phyloP scores from a whole-genome alignment of 2,797 vertebrate genomes.

The Simalia tracyae region DNA sequence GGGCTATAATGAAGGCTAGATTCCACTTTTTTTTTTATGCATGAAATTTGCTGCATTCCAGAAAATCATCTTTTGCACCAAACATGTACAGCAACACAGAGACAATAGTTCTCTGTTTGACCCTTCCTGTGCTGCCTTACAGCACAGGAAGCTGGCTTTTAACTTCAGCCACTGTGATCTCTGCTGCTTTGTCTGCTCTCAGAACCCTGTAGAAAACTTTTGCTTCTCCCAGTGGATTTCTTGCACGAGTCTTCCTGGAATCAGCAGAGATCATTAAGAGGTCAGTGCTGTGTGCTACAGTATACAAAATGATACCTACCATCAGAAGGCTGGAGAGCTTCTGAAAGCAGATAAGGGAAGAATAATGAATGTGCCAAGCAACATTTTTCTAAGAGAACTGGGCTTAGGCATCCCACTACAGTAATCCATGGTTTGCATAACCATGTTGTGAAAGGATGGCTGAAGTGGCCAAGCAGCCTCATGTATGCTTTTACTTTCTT shows the following conservation, averaged over 20 bases:
- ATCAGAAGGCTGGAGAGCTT: not conserved
- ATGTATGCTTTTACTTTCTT: not conserved
- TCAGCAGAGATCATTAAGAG: not conserved
- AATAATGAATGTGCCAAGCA: not conserved
- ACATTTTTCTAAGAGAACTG: not conserved
- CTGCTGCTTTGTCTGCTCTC: not conserved
- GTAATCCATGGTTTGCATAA: not conserved
- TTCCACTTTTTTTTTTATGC: not conserved
- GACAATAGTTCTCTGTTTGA: not conserved
- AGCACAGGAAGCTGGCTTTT: not conserved
- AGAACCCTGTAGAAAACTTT: not conserved
- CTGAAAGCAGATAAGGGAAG: not conserved
- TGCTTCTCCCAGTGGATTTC: not conserved
- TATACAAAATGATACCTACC: not conserved
- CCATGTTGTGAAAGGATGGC: not conserved
- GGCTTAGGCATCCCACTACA: not conserved
- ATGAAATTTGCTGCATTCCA: not conserved
- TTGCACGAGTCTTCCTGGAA: not conserved
- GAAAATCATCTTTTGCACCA: not conserved
- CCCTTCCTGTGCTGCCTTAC: not conserved
- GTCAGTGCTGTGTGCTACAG: not conserved
- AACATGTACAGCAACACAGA: not conserved
- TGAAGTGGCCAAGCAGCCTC: not conserved
- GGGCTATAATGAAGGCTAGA: not conserved
- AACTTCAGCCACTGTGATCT: not conserved